phyloP scores from a whole-genome alignment of 2,113 vertebrate species.

The Mionectes macconnelli region DNA sequence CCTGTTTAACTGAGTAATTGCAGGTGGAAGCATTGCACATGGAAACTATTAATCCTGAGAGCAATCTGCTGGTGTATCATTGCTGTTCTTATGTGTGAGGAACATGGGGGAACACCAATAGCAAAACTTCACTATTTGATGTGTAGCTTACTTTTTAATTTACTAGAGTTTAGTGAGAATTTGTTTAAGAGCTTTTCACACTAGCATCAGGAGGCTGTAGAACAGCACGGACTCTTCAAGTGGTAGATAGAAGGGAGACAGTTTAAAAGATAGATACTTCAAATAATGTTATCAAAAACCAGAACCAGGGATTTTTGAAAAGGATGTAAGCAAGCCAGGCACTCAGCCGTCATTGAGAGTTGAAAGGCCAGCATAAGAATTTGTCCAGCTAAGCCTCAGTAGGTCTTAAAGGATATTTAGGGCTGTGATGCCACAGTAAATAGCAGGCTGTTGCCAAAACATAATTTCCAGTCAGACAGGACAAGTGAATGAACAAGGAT shows the following conservation, averaged over 20 bases:
- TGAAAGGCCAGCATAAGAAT: not conserved
- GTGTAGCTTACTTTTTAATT: not conserved
- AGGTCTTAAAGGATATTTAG: not conserved
- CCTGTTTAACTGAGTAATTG: not conserved
- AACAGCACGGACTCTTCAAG: not conserved
- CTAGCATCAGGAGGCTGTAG: not conserved
- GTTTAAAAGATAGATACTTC: not conserved
- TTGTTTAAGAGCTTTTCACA: not conserved
- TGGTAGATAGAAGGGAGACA: not conserved
- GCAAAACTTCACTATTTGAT: not conserved
- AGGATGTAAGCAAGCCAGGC: not conserved
- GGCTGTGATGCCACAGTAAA: conserved; percentile 34
- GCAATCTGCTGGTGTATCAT: not conserved
- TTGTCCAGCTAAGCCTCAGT: conserved; percentile 2
- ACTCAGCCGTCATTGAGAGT: not conserved
- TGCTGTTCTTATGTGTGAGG: not conserved
- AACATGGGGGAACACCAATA: not conserved
- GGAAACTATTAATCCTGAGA: not conserved
- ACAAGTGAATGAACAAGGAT: conserved; percentile 28
- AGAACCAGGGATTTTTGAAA: not conserved
- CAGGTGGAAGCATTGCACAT: not conserved
- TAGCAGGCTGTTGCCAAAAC: conserved; percentile 48
- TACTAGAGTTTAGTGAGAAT: not conserved
- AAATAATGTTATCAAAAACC: not conserved
- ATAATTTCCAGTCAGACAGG: conserved; percentile 24